phyloP scores from a whole-genome alignment of 2,113 vertebrate species.

The Cyprinodon tularosa region DNA sequence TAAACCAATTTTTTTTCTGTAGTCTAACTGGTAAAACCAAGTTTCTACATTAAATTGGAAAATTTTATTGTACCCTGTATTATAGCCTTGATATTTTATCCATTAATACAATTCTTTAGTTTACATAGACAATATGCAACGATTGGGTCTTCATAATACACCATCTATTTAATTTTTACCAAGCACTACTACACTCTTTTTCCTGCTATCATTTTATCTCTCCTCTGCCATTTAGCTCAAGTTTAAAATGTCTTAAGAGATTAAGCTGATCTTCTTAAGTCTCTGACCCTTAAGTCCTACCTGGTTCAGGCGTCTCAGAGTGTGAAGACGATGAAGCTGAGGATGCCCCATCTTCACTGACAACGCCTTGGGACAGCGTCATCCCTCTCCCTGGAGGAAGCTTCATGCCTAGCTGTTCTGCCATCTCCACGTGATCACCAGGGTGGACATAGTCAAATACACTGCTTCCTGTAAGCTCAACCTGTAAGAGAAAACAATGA shows the following conservation, averaged over 20 bases:
- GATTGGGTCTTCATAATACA: no score
- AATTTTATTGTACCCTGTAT: no score
- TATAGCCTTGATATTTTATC: no score
- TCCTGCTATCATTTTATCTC: neutral
- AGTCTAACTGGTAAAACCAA: no score
- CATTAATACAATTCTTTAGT: no score
- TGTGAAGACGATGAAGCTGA: conserved; percentile 96
- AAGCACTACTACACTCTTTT: neutral
- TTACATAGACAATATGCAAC: no score
- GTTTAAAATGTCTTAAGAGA: neutral
- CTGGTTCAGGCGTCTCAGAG: conserved; percentile 97
- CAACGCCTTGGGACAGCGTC: conserved; percentile 87
- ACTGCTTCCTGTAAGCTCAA: conserved; percentile 99
- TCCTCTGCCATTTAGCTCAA: neutral
- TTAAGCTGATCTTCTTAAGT: neutral
- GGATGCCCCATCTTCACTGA: conserved; percentile 92
- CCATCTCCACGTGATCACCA: conserved; percentile 97
- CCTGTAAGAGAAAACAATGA: conserved; percentile 75
- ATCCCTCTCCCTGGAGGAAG: conserved; percentile 93
- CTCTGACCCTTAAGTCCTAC: conserved; percentile 75
- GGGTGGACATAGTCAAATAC: conserved; percentile 98
- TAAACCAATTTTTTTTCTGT: no score
- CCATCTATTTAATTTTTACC: no score
- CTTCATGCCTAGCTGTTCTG: conserved; percentile 99
- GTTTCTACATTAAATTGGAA: no score